Conservation (phyloP, 2,113 vertebrate genomes). For the Delphinus delphis region DNA sequence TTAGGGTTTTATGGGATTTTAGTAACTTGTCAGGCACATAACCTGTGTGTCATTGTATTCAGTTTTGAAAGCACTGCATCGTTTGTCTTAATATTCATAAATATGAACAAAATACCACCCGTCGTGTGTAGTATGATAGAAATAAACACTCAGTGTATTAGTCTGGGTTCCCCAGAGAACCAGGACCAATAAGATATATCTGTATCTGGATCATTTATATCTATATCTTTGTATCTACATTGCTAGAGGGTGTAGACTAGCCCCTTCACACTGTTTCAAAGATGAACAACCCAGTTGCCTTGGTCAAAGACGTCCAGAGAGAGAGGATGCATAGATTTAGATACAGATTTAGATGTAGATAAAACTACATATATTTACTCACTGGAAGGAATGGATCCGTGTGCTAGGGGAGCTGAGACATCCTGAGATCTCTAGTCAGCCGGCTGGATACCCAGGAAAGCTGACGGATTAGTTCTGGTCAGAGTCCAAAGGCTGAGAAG, state of each 20-base stretch:
- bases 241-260: neutral
- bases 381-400: neutral
- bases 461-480: too few relatives aligned
- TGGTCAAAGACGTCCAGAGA: neutral
- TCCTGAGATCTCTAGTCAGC: neutral
- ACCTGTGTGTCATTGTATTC: neutral
- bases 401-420: neutral
- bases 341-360: too few relatives aligned
- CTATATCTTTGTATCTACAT: neutral
- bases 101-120: neutral
- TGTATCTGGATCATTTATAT: neutral
- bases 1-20: neutral
- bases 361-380: too few relatives aligned
- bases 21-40: neutral
- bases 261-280: neutral
- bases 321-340: neutral
- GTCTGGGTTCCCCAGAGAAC: neutral
- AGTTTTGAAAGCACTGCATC: neutral
- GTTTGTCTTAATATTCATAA: neutral
- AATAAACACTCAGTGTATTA: neutral
- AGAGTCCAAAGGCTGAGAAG: neutral
- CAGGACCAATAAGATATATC: neutral
- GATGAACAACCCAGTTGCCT: neutral
- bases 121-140: fast-evolving
- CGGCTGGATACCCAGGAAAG: neutral